These are phyloP conservation scores for roundworm (Caenorhabditis elegans) DNA, from an alignment of 1,140 invertebrate genomes.

Conservation along the genomic window WBcel235 BX284606.5:4653001-4653500, in stretches of 20 bases:
- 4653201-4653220: not conserved
- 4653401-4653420: not conserved
- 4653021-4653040: not conserved
- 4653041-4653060: conserved; percentile 2
- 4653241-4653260: not conserved
- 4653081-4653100: conserved; percentile 10
- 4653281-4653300: conserved; percentile 1
- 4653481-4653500: not conserved
- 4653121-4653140: not conserved
- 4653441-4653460: not conserved
- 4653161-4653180: not conserved
- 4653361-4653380: not conserved
- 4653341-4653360: too few relatives aligned
- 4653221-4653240: not conserved
- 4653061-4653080: not conserved
- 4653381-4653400: not conserved
- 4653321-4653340: conserved; percentile 2
- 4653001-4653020: not conserved
- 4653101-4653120: not conserved
- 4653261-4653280: conserved; percentile 1
- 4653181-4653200: not conserved
- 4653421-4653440: not conserved
- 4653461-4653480: too few relatives aligned
- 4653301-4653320: conserved; percentile 4
- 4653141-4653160: conserved; percentile 17